These are phyloP conservation scores for Achatina immaculata DNA, from an alignment of 1,140 invertebrate genomes.

Conservation along the genomic window DNA sequence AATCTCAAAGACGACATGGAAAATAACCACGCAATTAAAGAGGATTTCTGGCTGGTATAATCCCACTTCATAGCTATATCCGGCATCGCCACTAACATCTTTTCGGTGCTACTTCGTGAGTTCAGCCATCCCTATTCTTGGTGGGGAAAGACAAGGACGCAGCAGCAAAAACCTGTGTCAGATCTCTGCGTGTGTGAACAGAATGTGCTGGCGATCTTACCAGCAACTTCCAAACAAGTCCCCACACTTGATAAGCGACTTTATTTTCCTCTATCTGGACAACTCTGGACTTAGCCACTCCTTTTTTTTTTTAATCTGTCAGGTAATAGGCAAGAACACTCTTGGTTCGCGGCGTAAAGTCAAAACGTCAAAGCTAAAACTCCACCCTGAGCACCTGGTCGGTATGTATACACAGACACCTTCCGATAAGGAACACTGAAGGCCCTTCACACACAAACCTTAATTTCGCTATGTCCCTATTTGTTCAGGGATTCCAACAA, in stretches of 20 bases:
- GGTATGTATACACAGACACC: not conserved
- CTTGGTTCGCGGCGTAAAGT: too few relatives aligned
- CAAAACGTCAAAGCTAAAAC: not conserved
- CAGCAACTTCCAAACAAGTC: not conserved
- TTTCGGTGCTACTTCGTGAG: too few relatives aligned
- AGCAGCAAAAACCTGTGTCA: too few relatives aligned
- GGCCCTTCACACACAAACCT: not conserved
- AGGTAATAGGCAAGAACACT: not conserved
- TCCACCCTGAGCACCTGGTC: conserved; percentile 3
- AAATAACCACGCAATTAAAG: too few relatives aligned
- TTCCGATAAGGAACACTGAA: not conserved
- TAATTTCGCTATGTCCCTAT: not conserved
- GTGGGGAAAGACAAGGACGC: too few relatives aligned
- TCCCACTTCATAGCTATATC: too few relatives aligned
- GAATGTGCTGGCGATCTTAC: too few relatives aligned
- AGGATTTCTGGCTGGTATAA: too few relatives aligned
- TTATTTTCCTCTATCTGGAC: not conserved
- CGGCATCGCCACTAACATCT: too few relatives aligned
- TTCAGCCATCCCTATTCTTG: too few relatives aligned
- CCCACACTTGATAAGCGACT: not conserved
- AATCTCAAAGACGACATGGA: too few relatives aligned
- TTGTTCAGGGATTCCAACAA: not conserved
- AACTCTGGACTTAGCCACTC: not conserved
- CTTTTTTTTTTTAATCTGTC: not conserved
- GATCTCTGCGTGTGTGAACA: too few relatives aligned